Evolutionary conservation across 2,113 vertebrate genomes (phyloP).

Genomic region (Noturus placidus): DNA sequence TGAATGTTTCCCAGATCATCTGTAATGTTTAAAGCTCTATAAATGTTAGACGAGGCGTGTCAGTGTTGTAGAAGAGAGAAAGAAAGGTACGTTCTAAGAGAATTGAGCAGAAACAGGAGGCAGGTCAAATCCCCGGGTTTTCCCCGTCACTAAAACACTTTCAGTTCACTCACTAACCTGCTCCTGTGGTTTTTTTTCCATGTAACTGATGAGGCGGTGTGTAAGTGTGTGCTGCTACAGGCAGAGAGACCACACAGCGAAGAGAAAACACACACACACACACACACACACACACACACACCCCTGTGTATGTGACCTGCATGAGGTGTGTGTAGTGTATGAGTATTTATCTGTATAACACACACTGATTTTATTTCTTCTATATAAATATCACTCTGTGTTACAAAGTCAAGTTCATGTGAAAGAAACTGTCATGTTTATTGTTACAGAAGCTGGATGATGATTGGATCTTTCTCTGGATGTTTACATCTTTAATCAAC

Average conservation of each 20-base stretch:
- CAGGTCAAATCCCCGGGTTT: neutral
- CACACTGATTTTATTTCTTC: no score
- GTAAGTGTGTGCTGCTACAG: neutral
- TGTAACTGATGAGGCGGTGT: slow-evolving; percentile 14
- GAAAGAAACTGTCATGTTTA: no score
- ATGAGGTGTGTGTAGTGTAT: no score
- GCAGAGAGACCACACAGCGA: neutral
- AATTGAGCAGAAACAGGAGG: neutral
- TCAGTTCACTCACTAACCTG: slow-evolving; percentile 4
- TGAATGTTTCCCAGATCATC: neutral
- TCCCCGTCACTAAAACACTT: neutral
- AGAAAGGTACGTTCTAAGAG: neutral
- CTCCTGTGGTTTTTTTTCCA: neutral
- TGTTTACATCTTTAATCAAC: neutral
- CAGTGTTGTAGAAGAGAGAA: neutral
- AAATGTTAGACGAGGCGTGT: neutral
- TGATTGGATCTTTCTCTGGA: neutral
- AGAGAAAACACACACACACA: no score
- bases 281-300: no score
- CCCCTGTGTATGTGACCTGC: no score
- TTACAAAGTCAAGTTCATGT: no score
- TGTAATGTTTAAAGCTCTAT: neutral
- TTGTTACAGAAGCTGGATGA: neutral
- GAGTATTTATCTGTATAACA: no score
- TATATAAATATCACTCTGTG: no score